Conservation (phyloP, 1,140 invertebrate genomes). For the Drosophila lini region DNA sequence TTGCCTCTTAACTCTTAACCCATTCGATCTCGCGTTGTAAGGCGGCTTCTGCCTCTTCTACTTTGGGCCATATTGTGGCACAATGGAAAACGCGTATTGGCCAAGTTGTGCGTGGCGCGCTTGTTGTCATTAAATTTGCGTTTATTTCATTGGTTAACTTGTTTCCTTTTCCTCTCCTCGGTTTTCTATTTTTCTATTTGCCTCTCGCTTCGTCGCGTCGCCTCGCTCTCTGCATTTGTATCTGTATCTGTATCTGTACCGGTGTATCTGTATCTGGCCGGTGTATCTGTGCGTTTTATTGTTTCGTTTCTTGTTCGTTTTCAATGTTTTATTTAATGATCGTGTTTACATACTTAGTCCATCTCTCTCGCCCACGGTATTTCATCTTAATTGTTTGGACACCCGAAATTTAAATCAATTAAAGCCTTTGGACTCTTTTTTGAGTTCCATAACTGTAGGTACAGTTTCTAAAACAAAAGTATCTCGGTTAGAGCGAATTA, state of each 20-base stretch:
- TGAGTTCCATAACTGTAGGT: background rate
- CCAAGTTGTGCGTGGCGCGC: constrained; percentile 69
- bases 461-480: background rate
- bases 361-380: constrained; percentile 67
- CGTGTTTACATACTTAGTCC: constrained; percentile 71
- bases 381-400: constrained; percentile 48
- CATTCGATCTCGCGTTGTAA: constrained; percentile 50
- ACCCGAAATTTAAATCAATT: constrained; percentile 31
- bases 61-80: constrained; percentile 46
- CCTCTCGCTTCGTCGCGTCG: constrained; percentile 21
- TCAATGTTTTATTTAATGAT: constrained; percentile 74
- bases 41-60: constrained; percentile 18
- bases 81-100: constrained; percentile 76
- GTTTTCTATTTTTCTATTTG: constrained; percentile 57
- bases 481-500: background rate
- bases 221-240: constrained; percentile 7
- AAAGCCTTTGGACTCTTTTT: constrained; percentile 1
- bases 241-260: constrained; percentile 15
- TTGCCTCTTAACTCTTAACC: constrained; percentile 10
- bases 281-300: constrained; percentile 55
- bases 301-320: constrained; percentile 64
- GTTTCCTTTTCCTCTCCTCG: constrained; percentile 50
- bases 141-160: constrained; percentile 82
- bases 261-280: constrained; percentile 27
- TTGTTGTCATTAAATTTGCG: constrained; percentile 82